Base-by-base conservation (phyloP, 2,797 vertebrate species). In the Pseudotriccus pelzelni region DNA sequence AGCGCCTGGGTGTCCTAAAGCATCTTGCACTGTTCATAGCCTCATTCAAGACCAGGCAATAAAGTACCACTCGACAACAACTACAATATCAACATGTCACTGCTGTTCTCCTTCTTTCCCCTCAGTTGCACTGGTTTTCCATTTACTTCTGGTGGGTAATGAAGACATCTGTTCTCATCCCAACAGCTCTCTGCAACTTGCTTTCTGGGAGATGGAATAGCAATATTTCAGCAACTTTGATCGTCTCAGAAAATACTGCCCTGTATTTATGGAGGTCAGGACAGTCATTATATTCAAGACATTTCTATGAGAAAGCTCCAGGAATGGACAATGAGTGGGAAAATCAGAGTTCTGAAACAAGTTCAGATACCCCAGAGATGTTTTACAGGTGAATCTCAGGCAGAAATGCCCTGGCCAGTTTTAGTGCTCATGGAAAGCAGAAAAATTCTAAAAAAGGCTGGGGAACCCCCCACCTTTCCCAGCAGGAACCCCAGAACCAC, bases 141-240 rank as follows among this genome's bases (percentile, higher is more conserved):
- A 79, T 94, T 95, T 93, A 62, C 74, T 93, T 84, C 91, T 87
- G 60, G 43, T 6, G 10, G 83, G 66, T 96, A 94, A 94, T 94
- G 94, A 94, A 95, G 89, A 90, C 86, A 93, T 95, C 77, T 7
- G 56, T 93, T 93, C 85, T 94, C 85, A 88, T 90, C 89, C 74
- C 77, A 77, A 82, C 46, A 87, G 85, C 91, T 76, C 70, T 50
- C 80, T 93, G 79, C 81, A 74, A 9, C 84, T 96, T 89, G 81
- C 90, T 89, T 62, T 69, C 53, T 87, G 94, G 92, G 93, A 96
- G 93, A 94, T n/a, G 46, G 77, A 91, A 90, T 63, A 79, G 95
- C 76, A 67, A 23, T 62, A 28, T 84, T 90, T 87, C 86, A 64
- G 87, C 15, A 14, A 69, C 89, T 94, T 74, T 84, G 82, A 86